phyloP scores from a whole-genome alignment of 2,113 vertebrate genomes.

The Melanocharis versteri region DNA sequence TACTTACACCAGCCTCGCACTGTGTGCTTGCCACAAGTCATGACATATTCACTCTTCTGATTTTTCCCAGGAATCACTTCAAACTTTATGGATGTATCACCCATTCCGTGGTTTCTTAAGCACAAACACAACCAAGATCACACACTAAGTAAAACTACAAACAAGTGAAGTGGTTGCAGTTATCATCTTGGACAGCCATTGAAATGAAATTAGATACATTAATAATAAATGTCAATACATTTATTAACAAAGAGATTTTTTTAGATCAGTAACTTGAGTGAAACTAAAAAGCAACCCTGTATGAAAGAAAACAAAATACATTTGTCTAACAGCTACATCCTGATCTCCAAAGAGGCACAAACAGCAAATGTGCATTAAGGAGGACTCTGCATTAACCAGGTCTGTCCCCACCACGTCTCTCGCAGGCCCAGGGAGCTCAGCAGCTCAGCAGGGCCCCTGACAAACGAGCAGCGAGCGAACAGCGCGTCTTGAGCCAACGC shows the following conservation, averaged over 20 bases:
- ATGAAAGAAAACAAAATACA: background rate
- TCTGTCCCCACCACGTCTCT: fast-evolving
- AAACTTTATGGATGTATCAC: conserved; percentile 98
- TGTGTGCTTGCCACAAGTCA: conserved; percentile 98
- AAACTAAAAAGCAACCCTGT: background rate
- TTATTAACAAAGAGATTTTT: background rate
- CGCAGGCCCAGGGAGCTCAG: background rate
- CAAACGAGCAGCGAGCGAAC: background rate
- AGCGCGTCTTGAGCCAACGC: background rate
- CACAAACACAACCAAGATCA: conserved; percentile 24
- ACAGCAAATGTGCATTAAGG: background rate
- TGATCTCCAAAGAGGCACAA: background rate
- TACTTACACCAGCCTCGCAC: conserved; percentile 98
- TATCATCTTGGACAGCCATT: background rate
- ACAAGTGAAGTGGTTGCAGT: background rate
- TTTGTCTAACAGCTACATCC: background rate
- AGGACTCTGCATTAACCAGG: background rate
- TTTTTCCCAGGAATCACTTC: conserved; percentile 99
- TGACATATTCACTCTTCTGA: conserved; percentile 99
- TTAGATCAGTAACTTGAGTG: background rate
- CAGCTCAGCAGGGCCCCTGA: background rate
- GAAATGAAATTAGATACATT: background rate
- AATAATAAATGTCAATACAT: background rate
- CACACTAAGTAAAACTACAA: background rate
- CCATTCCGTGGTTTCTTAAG: conserved; percentile 97